Base-by-base conservation (phyloP, 2,888 invertebrate genomes). In the Eristalis intricaria region DNA sequence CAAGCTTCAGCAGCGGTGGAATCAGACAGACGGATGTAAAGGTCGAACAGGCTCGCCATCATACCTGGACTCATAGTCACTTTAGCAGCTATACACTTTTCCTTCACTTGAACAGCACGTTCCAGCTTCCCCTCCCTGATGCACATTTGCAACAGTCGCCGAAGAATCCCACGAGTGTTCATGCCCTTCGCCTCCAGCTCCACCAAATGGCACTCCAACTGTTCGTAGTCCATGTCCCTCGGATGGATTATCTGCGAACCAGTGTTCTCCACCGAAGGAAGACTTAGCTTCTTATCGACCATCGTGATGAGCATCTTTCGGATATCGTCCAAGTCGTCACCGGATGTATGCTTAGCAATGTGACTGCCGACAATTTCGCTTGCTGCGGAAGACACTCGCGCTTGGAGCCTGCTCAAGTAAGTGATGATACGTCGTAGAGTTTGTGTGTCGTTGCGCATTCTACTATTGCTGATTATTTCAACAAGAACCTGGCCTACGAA, bases 111-210 rank as follows among this genome's bases (percentile, higher is more conserved):
- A 23, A 94, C 91, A 0, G 95, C 95, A 1, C 94, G 94, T 0
- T 94, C 86, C 5, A 95, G 89, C 89, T 95, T 94, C 0, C 94
- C 94, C 0, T 94, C 93, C 23, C 94, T 94, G 64, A 95, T 95
- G 88, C 95, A 94, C 43, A 93, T 90, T 88, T 95, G 95, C 1
- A 96, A 91, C 7, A 96, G 90, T 79, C 94, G 94, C 7, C 96
- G 93, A 4, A 96, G 90, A 0, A 96, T 94, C 0, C 96, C 96
- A 4, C 96, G 94, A 0, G 95, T 94, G 92, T 96, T 95, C 94
- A 96, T 94, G 26, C 94, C 93, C 90, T 96, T 96, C 40, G 94
- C 93, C 90, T 95, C 94, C n/a, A 96, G 91, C 89, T 96, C 96
- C 5, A 93, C 91, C 0, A 96, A 92, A 90, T 96, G 96, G 1